Percentiles rank a stretch among this genome's conserved stretches.
Conservation (phyloP, 2,888 invertebrate species). For the Diaperis boleti region DNA sequence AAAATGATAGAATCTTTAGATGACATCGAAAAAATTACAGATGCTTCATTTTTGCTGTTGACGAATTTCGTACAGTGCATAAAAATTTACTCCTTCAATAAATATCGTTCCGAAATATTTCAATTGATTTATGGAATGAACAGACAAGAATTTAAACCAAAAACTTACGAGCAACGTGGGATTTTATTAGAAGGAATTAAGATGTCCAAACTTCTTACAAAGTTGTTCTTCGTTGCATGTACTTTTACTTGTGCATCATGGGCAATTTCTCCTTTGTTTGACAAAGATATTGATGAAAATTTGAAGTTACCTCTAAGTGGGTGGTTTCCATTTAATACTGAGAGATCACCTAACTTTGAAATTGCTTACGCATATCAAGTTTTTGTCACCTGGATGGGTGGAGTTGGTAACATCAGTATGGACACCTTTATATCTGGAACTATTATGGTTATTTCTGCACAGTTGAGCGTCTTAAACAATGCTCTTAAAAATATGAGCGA, state of each 20-base stretch:
- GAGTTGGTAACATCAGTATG: constrained; percentile 68
- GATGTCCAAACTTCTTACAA: constrained; percentile 49
- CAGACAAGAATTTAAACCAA: constrained; percentile 51
- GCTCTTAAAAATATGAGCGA: constrained; percentile 5
- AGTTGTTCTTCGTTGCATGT: constrained; percentile 51
- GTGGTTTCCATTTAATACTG: constrained; percentile 68
- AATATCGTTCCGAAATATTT: constrained; percentile 38
- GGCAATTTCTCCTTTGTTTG: constrained; percentile 59
- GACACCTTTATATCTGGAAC: constrained; percentile 54
- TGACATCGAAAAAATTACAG: constrained; percentile 54
- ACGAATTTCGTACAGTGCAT: constrained; percentile 50
- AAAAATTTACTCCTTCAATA: constrained; percentile 41
- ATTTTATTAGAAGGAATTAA: constrained; percentile 50
- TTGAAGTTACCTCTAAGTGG: constrained; percentile 14
- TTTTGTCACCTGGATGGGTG: constrained; percentile 65
- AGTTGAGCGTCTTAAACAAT: constrained; percentile 65
- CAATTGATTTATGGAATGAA: constrained; percentile 44
- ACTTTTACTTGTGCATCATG: constrained; percentile 56
- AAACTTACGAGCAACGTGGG: constrained; percentile 47
- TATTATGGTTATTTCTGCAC: constrained; percentile 57
- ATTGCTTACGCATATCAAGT: constrained; percentile 68
- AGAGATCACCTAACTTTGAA: constrained; percentile 65
- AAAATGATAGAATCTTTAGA: constrained; percentile 66
- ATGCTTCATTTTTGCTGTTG: constrained; percentile 55
- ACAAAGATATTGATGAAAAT: constrained; percentile 38